Evolutionary conservation across 2,797 vertebrate genomes (phyloP).

Genomic region (Synanceia verrucosa): DNA sequence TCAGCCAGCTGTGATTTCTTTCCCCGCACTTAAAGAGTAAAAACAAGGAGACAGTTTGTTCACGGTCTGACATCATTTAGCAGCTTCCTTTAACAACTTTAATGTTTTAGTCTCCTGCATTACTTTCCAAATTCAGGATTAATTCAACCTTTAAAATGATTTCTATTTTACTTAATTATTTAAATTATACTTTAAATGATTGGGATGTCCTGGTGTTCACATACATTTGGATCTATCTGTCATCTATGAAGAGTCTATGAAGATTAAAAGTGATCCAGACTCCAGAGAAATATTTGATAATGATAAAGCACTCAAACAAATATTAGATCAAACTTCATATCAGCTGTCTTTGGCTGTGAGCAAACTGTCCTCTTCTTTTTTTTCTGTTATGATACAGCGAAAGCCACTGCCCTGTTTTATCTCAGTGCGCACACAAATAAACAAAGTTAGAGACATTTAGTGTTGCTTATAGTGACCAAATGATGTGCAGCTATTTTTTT

Average conservation of each 20-base stretch:
- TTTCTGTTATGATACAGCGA: constrained; percentile 24
- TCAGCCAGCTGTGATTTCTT: constrained; percentile 49
- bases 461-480: constrained; percentile 73
- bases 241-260: not conserved
- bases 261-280: not conserved
- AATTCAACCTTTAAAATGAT: not conserved
- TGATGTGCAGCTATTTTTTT: constrained; percentile 71
- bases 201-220: not conserved
- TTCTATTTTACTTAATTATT: no score
- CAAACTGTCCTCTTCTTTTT: constrained; percentile 12
- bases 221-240: no score
- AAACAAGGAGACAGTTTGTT: constrained; percentile 34
- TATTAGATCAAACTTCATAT: not conserved
- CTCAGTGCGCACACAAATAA: not conserved
- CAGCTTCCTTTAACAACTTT: not conserved
- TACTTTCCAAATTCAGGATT: not conserved
- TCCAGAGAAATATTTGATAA: not conserved
- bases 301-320: not conserved
- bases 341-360: not conserved
- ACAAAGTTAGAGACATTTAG: constrained; percentile 23
- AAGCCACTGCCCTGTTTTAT: constrained; percentile 50
- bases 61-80: not conserved
- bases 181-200: no score
- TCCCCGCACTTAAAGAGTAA: constrained; percentile 24
- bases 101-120: not conserved